Evolutionary conservation across 2,888 invertebrate genomes (phyloP), one percentile per base, ranked within the genome.

Genomic region (Isoperla grammatica): DNA sequence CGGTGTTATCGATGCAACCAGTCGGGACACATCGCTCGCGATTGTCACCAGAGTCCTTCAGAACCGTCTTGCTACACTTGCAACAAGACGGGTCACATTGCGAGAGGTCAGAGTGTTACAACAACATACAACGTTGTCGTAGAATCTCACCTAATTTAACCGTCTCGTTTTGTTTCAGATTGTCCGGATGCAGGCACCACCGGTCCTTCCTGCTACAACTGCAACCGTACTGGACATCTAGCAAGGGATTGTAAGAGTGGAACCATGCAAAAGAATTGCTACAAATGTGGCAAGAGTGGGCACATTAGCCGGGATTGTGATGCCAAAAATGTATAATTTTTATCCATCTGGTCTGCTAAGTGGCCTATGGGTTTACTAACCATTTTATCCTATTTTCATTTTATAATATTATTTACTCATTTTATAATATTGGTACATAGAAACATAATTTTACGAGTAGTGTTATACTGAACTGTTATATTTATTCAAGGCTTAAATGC

Each of bases 61-160:
- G 74, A 29, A 29, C 29, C 29, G 29, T 29, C 29, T 4, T 95
- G 95, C 82, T 95, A 95, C 84, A 95, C 90, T 78, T 95, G 95
- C 82, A 90, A 90, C 79, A 91, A 92, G 81, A 86, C 89, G 67
- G 95, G 94, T 69, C 95, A 95, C 80, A 89, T 95, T 74, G 92
- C 76, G 60, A 29, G 29, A 29, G 29, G 29, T 29, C 29, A 29
- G 29, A 29, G 29, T 29, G 29, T 29, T 29, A 29, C 29, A 29
- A 8, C 4, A 29, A 29, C 29, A 29, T 29, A 29, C 5, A 29
- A 8, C 29, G 29, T 4, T 29, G 8, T 29, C 29, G 29, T 4
- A 29, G 29, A 29, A 29, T 29, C 29, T 29, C 29, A 29, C 29
- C 29, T 29, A 29, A 29, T 8, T 4, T 29, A n/a, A 8, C 29